These are phyloP conservation scores for Hippasteria phrygiana DNA, from an alignment of 53 echinoderm and acorn worm species.

Conservation along the genomic window DNA sequence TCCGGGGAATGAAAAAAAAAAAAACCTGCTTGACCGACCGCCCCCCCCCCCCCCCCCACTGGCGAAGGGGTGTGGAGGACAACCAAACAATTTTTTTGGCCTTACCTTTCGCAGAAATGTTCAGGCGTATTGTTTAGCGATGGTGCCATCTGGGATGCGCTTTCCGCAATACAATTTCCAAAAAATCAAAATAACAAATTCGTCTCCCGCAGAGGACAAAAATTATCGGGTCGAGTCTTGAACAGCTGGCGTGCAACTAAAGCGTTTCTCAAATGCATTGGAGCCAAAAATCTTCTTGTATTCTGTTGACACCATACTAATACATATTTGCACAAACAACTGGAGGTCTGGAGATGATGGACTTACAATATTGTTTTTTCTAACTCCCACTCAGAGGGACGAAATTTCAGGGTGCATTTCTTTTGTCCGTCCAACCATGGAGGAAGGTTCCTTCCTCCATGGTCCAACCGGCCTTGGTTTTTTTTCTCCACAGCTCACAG, in stretches of 20 bases:
- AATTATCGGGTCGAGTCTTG: not conserved
- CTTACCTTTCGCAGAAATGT: conserved; percentile 13
- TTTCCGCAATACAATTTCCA: not conserved
- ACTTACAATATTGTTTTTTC: not conserved
- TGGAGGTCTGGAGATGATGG: not conserved
- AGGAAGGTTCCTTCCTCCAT: not conserved
- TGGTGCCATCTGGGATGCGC: conserved; percentile 28
- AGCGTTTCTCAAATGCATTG: not conserved
- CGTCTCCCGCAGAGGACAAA: not conserved
- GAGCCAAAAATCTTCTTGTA: not conserved
- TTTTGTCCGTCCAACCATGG: not conserved
- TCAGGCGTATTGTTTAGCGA: conserved; percentile 11
- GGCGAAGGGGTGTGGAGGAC: too few relatives aligned
- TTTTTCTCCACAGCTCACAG: not conserved
- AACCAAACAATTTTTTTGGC: not conserved
- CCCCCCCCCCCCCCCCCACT: too few relatives aligned
- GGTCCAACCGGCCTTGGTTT: not conserved
- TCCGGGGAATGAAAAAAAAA: too few relatives aligned
- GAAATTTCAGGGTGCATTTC: conserved; percentile 8
- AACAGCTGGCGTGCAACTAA: conserved; percentile 2
- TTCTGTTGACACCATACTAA: conserved; percentile 31
- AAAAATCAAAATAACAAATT: not conserved
- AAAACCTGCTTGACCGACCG: too few relatives aligned
- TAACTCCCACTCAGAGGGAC: not conserved
- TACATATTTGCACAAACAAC: conserved; percentile 55